phyloP scores from a whole-genome alignment of 2,113 vertebrate genomes.

The Phaetusa simplex region DNA sequence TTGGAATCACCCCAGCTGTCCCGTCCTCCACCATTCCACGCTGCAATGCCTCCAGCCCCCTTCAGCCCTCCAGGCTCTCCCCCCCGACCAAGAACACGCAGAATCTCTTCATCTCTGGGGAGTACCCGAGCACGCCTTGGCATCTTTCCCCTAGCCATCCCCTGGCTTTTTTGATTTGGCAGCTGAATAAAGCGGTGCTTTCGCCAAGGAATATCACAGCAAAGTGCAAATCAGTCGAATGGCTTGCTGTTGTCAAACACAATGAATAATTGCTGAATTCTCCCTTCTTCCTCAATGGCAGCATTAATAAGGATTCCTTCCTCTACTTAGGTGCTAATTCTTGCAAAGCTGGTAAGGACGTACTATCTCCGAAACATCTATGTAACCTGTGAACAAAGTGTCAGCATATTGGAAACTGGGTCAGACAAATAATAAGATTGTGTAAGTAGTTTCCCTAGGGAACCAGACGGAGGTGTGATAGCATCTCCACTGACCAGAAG shows the following conservation, averaged over 20 bases:
- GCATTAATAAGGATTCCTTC: not conserved
- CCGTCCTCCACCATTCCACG: not conserved
- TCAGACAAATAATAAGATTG: conserved; percentile 45
- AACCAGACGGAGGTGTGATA: conserved; percentile 21
- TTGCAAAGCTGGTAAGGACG: not conserved
- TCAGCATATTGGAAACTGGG: conserved; percentile 46
- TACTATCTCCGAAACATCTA: not conserved
- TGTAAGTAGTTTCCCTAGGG: conserved; percentile 50
- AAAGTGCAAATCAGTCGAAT: not conserved
- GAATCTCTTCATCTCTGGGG: not conserved
- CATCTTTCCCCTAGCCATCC: not conserved
- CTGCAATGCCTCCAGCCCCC: not conserved
- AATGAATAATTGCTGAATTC: not conserved
- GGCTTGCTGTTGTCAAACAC: not conserved
- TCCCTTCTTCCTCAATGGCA: not conserved
- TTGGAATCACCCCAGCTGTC: not conserved
- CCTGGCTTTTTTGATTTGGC: not conserved
- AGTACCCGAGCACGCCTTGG: not conserved
- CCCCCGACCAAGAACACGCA: not conserved
- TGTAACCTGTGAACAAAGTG: conserved; percentile 33
- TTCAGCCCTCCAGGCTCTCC: not conserved
- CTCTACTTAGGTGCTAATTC: not conserved
- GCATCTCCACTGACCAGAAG: conserved; percentile 39
- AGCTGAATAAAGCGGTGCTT: not conserved
- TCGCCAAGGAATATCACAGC: not conserved